A percentile compares a stretch with the other conserved stretches of the same genome.
These are phyloP conservation scores for Pogonognathellus flavescens DNA, from an alignment of 1,140 invertebrate species.

Conservation along the genomic window DNA sequence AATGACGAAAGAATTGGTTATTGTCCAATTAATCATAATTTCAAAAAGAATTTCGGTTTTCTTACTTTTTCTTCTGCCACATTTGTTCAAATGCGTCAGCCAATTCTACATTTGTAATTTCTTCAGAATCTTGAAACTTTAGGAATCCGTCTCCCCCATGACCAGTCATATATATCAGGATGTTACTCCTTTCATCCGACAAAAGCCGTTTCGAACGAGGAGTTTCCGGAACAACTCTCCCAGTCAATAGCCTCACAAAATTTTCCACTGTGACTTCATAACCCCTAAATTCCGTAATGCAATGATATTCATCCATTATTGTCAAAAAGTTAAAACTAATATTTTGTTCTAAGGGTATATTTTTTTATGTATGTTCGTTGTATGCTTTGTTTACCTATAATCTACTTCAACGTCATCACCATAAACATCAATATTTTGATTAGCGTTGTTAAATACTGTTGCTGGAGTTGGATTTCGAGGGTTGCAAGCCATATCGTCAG, in stretches of 20 bases:
- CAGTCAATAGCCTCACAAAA: slow-evolving; percentile 95
- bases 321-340: background rate
- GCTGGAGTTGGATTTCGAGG: slow-evolving; percentile 97
- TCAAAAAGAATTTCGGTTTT: too few relatives aligned
- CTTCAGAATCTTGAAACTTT: slow-evolving; percentile 99
- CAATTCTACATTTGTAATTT: slow-evolving; percentile 98
- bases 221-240: slow-evolving; percentile 88
- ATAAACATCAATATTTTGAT: slow-evolving; percentile 98
- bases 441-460: slow-evolving; percentile 97
- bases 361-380: background rate
- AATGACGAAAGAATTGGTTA: slow-evolving; percentile 40
- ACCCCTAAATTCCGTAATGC: slow-evolving; percentile 37
- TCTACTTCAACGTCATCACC: slow-evolving; percentile 99
- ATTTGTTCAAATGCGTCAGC: slow-evolving; percentile 99
- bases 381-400: slow-evolving; percentile 77
- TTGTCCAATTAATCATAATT: background rate
- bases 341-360: background rate
- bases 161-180: slow-evolving; percentile 95
- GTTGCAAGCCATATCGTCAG: slow-evolving; percentile 99
- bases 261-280: slow-evolving; percentile 95
- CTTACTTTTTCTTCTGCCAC: slow-evolving; percentile 95
- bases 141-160: slow-evolving; percentile 99
- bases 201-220: slow-evolving; percentile 95
- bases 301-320: background rate
- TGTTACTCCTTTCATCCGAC: slow-evolving; percentile 97